Evolutionary conservation across 1,140 invertebrate species (phyloP), one percentile per base, ranked within the genome.

Genomic region (Aphaenogaster ashmeadi): DNA sequence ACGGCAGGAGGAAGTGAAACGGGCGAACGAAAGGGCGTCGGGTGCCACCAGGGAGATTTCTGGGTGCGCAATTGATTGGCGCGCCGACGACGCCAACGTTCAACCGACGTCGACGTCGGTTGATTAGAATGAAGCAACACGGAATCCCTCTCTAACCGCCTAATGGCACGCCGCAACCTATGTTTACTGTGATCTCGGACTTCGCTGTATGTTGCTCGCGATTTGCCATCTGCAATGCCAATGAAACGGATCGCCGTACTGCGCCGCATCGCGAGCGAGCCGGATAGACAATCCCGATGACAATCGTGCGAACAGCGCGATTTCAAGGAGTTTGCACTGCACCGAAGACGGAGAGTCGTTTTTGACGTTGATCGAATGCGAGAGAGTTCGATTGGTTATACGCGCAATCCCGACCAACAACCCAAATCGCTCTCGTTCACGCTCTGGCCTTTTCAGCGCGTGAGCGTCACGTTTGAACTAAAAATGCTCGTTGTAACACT

Each of bases 121-220:
- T 94, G 94, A 95, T 95, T 95, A 95, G 94, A 95, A 95, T 95
- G 93, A 93, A 93, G 92, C 93, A 95, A 95, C 95, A 95, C 92
- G 95, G 88, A 95, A 95, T 95, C 92, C 94, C 95, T 95, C 94
- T 95, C 94, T 93, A 94, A 93, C 94, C 92, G 89, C 92, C 92
- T 95, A 95, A 95, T 95, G 94, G 95, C 93, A 93, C 90, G 92
- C 94, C 94, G 92, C 94, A 94, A 95, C 91, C 94, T 92, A 89
- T 95, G 94, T 95, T 95, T 95, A 94, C 94, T 88, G 90, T 95
- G 94, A 95, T 95, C 95, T 95, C 94, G 91, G 93, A 93, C 91
- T 93, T 93, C 86, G 88, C 91, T 94, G 93, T 95, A 95, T 93
- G 92, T 91, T 79, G 89, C 90, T 91, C 90, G 90, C 93, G 92